Conservation (phyloP, 2,888 invertebrate genomes). For the Eurytoma californica region DNA sequence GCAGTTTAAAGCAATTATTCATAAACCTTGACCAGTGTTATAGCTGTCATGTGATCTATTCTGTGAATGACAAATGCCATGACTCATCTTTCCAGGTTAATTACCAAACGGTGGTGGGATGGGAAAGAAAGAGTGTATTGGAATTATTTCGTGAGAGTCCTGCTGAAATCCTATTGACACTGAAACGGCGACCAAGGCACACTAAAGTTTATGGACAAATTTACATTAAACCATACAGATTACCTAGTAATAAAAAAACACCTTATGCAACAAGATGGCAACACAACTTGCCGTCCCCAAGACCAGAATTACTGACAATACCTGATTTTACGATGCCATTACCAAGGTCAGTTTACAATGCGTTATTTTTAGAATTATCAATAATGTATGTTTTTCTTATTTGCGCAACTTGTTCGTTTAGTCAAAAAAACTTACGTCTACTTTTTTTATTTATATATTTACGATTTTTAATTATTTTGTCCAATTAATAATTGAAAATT, state of each 20-base stretch:
- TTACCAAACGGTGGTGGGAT: slow-evolving; percentile 86
- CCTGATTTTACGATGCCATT: slow-evolving; percentile 79
- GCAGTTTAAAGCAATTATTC: slow-evolving; percentile 32
- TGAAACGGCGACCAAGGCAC: slow-evolving; percentile 89
- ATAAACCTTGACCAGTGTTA: slow-evolving; percentile 38
- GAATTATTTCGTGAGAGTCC: slow-evolving; percentile 85
- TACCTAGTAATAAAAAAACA: slow-evolving; percentile 84
- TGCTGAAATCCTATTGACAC: slow-evolving; percentile 87
- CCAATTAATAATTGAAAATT: background rate
- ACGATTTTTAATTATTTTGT: background rate
- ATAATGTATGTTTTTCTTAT: too few species aligned
- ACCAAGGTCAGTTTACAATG: slow-evolving; percentile 73
- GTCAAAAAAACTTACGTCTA: too few species aligned
- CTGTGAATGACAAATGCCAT: slow-evolving; percentile 46
- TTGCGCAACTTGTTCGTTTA: too few species aligned
- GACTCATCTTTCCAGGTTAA: slow-evolving; percentile 77
- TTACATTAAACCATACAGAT: slow-evolving; percentile 83
- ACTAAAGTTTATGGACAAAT: slow-evolving; percentile 87
- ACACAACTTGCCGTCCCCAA: slow-evolving; percentile 82
- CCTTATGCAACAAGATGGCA: slow-evolving; percentile 81
- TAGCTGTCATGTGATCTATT: slow-evolving; percentile 39
- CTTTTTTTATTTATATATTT: too few species aligned
- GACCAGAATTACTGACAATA: slow-evolving; percentile 79
- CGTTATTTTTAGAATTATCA: too few species aligned
- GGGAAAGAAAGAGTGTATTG: slow-evolving; percentile 87